Conservation (phyloP, 2,113 vertebrate species). For the Xenus cinereus region DNA sequence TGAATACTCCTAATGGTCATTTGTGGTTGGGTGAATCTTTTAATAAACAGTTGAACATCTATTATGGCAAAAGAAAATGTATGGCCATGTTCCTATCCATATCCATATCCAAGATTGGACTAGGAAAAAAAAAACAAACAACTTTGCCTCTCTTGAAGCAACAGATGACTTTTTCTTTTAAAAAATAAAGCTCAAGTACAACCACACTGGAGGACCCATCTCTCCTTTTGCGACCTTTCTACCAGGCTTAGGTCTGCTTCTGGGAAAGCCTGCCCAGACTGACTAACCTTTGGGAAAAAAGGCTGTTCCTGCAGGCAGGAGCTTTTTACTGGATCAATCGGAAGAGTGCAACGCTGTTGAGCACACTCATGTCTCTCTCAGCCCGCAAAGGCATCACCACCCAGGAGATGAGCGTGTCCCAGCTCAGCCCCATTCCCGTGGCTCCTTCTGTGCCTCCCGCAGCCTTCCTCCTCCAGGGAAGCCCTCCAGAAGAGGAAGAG, state of each 20-base stretch:
- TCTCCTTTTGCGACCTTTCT: not conserved
- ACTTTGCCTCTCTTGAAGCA: not conserved
- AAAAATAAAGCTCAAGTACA: not conserved
- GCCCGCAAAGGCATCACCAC: fast-evolving
- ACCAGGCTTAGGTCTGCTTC: not conserved
- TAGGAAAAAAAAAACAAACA: not conserved
- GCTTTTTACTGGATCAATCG: not conserved
- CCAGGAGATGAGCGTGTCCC: fast-evolving
- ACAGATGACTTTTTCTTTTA: not conserved
- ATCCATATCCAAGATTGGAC: not conserved
- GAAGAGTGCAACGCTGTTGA: not conserved
- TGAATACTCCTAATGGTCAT: not conserved
- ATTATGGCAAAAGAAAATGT: not conserved
- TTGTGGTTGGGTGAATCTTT: not conserved
- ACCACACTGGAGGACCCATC: fast-evolving
- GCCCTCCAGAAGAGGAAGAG: not conserved
- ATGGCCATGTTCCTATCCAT: not conserved
- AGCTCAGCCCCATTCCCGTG: not conserved
- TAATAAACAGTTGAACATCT: not conserved
- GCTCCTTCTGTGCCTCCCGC: not conserved
- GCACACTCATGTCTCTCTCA: fast-evolving
- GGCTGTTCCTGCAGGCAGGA: not conserved
- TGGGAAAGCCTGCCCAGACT: not conserved
- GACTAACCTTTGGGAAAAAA: not conserved
- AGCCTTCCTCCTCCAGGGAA: fast-evolving